Evolutionary conservation across 2,888 invertebrate species (phyloP), one percentile per base, ranked within the genome.

Genomic region (Palloptera scutellata): DNA sequence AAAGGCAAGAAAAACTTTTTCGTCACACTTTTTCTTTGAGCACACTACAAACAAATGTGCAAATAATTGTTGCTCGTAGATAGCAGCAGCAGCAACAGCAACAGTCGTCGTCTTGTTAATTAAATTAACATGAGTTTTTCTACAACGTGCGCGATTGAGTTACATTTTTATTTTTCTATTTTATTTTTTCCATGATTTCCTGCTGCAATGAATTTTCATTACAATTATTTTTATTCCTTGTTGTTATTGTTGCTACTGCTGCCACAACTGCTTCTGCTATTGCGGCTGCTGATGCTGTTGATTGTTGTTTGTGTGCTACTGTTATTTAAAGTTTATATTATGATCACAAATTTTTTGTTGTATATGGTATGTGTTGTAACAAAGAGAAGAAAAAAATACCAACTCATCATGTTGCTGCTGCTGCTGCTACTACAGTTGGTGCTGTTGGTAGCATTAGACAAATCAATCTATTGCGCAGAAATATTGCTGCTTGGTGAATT

Each of bases 111-210:
- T 64, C 41, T 58, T 64, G 58, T 64, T 64, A 64, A 64, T 67
- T 67, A 67, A 67, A 67, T 63, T 67, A 67, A 67, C 67, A 67
- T 63, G 62, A 58, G 43, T 67, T 63, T 58, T 61, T 58, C 42
- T 51, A 41, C 62, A 60, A 61, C 54, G 13, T 61, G 60, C 48
- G 48, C 13, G 12, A 48, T 48, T 48, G 12, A 48, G 48, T 48
- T 48, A 5, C 48, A n/a, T 66, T 45, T 66, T 60, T 41, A 43
- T 48, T 52, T 17, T 58, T 61, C 20, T 61, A 48, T 54, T 57
- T 70, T 69, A 72, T 70, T 70, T 70, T 70, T 71, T 72, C 70
- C 73, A 72, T 73, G 73, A 73, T 69, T 73, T 71, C 71, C 71
- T 71, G 71, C 69, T 70, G 68, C 68, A 55, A 65, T 63, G 65